Conservation (phyloP, 2,113 vertebrate genomes). For the Oncorhynchus clarkii region DNA sequence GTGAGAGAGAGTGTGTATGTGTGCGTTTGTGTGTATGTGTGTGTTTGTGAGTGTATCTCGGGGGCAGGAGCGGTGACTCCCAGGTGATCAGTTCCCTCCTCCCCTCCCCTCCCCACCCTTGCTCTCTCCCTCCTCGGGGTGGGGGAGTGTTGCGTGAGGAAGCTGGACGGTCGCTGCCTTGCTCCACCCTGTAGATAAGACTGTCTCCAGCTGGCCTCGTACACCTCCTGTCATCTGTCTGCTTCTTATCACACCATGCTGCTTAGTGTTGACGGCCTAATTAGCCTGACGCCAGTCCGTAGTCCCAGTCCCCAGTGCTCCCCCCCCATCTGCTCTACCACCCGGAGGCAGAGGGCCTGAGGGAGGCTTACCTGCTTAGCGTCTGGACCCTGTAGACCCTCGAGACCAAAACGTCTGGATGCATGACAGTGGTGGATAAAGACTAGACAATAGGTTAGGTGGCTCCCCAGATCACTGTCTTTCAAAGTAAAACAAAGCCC, state of each 20-base stretch:
- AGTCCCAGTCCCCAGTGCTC: slow-evolving; percentile 7
- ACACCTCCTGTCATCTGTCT: slow-evolving; percentile 79
- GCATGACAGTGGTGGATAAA: no score
- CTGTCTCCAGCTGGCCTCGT: slow-evolving; percentile 74
- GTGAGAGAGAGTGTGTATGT: background rate
- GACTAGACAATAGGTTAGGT: no score
- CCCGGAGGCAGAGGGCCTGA: background rate
- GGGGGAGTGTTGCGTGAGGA: slow-evolving; percentile 64
- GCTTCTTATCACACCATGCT: slow-evolving; percentile 69
- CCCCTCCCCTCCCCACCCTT: background rate
- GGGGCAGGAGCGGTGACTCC: slow-evolving; percentile 54
- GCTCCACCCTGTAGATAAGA: slow-evolving; percentile 72
- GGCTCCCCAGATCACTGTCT: no score
- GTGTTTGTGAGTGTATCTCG: slow-evolving; percentile 1
- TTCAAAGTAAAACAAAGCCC: no score
- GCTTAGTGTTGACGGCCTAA: slow-evolving; percentile 65
- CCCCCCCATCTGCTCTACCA: background rate
- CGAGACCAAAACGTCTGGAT: background rate
- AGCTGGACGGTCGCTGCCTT: slow-evolving; percentile 64
- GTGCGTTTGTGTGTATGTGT: background rate
- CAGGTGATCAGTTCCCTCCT: slow-evolving; percentile 59
- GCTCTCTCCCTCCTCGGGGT: slow-evolving; percentile 14
- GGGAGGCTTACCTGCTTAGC: background rate
- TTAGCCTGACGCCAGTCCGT: slow-evolving; percentile 62
- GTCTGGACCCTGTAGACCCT: background rate